Evolutionary conservation across 2,113 vertebrate species (phyloP).

Genomic region (Microtus richardsoni): DNA sequence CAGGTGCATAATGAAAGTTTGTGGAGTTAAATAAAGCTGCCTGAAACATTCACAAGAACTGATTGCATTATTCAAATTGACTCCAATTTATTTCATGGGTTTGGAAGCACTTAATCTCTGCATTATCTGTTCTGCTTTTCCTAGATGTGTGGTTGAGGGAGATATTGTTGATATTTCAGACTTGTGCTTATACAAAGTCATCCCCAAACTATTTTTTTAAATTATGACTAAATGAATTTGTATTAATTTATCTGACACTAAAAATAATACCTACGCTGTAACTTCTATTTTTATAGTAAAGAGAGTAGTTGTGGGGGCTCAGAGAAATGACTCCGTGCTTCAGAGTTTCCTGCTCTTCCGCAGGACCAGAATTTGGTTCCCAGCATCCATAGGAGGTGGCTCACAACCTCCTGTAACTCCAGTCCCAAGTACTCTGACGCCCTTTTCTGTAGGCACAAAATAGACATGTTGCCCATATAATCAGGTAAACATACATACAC

Average conservation of each 20-base stretch:
- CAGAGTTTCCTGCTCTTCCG: too few relatives aligned
- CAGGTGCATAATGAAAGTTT: neutral
- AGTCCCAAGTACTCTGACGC: neutral
- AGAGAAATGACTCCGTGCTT: neutral
- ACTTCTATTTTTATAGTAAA: constrained; percentile 25
- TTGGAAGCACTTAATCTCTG: constrained; percentile 20
- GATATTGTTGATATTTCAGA: constrained; percentile 26
- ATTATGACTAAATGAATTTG: neutral
- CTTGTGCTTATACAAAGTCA: constrained; percentile 34
- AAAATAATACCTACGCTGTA: neutral
- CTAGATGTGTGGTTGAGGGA: neutral
- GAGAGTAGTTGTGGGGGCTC: neutral
- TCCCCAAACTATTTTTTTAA: constrained; percentile 2
- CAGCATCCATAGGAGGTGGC: neutral
- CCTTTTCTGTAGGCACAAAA: neutral
- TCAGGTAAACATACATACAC: neutral
- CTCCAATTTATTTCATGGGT: constrained; percentile 17
- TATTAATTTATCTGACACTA: neutral
- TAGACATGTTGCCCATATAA: neutral
- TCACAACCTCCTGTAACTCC: neutral
- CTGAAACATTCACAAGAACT: neutral
- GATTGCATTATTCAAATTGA: constrained; percentile 37
- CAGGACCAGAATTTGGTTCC: neutral
- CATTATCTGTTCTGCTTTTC: neutral
- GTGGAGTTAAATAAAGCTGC: constrained; percentile 16